Base-by-base conservation (phyloP, 2,888 invertebrate genomes). In the Cabera pusaria region DNA sequence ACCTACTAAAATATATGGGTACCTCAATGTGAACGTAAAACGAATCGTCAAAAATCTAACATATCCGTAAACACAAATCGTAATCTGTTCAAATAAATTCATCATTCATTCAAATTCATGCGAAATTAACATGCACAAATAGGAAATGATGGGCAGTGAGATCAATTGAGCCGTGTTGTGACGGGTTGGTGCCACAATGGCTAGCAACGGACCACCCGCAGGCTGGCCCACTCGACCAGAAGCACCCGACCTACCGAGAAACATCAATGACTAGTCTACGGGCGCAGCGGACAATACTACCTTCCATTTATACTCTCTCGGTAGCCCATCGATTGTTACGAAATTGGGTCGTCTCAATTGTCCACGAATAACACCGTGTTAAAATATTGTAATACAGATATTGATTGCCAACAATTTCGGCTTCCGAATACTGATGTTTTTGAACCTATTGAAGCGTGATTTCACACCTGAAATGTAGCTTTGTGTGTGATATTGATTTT, bases 181-280 rank as follows among this genome's bases (percentile, higher is more conserved):
- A 76, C 67, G 63, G 64, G 54, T 51, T 59, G 59, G 66, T 56
- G 71, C 60, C 54, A 74, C 72, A 73, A 72, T 67, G 51, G 61
- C 23, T 28, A n/a, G 27, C 67, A n/a, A n/a, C n/a, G n/a, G 84
- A 77, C 83, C 87, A 84, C 84, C 86, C 86, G 82, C 75, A 66
- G 80, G 40, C 59, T 61, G 57, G 47, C 55, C 59, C 72, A 78
- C 75, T 86, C 79, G 68, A 76, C 66, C 78, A 83, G 73, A 81
- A 81, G 60, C 52, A 42, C 56, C 61, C 56, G 49, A 56, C 49
- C 49, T 69, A 70, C 72, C 63, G 55, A 67, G 72, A 74, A 74
- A 65, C 64, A 74, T 77, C 79, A 77, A 78, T 76, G 72, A 72
- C 66, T 21, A 8, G 2, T 5, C 57, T 53, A n/a, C n/a, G n/a